phyloP scores from a whole-genome alignment of 2,888 invertebrate species.

The Eulithis prunata region DNA sequence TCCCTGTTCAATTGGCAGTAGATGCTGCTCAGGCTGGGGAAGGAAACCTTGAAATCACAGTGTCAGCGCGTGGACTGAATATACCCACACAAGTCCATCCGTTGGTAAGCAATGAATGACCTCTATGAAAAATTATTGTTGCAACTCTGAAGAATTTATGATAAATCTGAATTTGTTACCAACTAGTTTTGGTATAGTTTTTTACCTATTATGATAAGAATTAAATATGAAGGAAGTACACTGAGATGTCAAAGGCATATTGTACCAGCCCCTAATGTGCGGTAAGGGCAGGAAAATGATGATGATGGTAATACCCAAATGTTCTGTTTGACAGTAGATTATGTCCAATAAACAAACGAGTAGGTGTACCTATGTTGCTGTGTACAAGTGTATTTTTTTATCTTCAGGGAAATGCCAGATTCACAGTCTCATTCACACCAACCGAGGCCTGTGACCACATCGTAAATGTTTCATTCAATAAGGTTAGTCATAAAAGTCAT shows the following conservation, averaged over 20 bases:
- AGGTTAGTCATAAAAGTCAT: slow-evolving; percentile 80
- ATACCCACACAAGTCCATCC: slow-evolving; percentile 98
- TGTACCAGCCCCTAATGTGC: too few relatives aligned
- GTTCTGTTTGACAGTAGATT: background rate
- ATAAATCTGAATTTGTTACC: too few relatives aligned
- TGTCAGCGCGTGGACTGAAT: slow-evolving; percentile 95
- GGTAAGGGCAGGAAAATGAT: too few relatives aligned
- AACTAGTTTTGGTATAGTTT: background rate
- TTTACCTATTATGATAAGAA: too few relatives aligned
- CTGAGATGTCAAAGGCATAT: too few relatives aligned
- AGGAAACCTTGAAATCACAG: slow-evolving; percentile 98
- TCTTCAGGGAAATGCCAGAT: slow-evolving; percentile 86
- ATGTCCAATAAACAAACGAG: background rate
- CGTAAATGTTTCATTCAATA: slow-evolving; percentile 99
- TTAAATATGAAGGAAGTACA: too few relatives aligned
- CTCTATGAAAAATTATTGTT: too few relatives aligned
- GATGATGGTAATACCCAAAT: too few relatives aligned
- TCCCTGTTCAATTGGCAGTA: slow-evolving; percentile 96
- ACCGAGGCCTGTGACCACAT: slow-evolving; percentile 97
- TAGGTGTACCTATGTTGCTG: too few relatives aligned
- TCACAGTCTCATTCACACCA: slow-evolving; percentile 98
- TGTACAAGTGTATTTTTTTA: slow-evolving; percentile 37
- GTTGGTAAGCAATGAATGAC: slow-evolving; percentile 83
- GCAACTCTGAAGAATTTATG: too few relatives aligned
- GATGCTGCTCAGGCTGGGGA: slow-evolving; percentile 98